These are phyloP conservation scores for Tenodera sinensis DNA, from an alignment of 2,888 invertebrate species.

Conservation along the genomic window DNA sequence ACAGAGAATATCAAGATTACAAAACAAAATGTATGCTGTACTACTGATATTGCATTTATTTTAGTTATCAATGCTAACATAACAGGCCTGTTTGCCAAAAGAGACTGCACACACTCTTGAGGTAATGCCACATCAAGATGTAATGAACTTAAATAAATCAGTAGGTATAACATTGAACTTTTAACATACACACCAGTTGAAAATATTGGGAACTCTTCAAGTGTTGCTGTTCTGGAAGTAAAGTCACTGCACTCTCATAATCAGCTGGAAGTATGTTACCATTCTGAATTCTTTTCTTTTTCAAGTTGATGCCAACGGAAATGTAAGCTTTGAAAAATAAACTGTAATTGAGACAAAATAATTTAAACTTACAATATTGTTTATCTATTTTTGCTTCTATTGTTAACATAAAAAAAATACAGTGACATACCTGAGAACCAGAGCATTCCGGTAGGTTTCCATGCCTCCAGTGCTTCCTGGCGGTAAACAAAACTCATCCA, in stretches of 20 bases:
- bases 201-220: conserved; percentile 72
- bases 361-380: neutral
- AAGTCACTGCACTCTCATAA: conserved; percentile 51
- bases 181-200: conserved; percentile 43
- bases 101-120: no score
- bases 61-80: no score
- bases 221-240: conserved; percentile 37
- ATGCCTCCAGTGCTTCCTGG: neutral
- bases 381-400: neutral
- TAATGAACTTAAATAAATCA: no score
- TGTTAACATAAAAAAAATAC: neutral
- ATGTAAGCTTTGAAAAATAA: conserved; percentile 55
- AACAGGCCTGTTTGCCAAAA: no score
- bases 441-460: neutral
- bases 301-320: conserved; percentile 29
- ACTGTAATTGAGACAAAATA: conserved; percentile 33
- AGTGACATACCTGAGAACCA: neutral
- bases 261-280: conserved; percentile 43
- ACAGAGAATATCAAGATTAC: no score
- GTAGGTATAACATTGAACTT: neutral
- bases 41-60: no score
- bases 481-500: neutral
- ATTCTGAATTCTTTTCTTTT: conserved; percentile 27
- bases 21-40: no score
- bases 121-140: no score